Evolutionary conservation across 30 jellyfish, hydroid and myxozoan genomes (phyloP).

Genomic region (Hydractinia symbiolongicarpus): DNA sequence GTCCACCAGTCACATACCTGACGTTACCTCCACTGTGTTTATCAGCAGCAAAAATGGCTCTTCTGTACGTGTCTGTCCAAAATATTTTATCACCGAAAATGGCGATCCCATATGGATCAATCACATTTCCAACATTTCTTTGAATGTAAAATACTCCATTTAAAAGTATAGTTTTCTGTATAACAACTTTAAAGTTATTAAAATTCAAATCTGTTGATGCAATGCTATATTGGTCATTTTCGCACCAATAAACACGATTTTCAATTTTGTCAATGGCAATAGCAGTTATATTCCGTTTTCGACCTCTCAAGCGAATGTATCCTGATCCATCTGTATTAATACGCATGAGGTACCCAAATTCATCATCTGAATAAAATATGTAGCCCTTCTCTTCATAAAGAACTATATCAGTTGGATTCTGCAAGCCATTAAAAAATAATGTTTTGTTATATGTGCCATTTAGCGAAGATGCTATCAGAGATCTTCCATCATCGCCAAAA

Average conservation of each 20-base stretch:
- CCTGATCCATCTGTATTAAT: slow-evolving; percentile 19
- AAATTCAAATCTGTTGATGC: slow-evolving; percentile 53
- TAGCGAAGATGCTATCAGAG: slow-evolving; percentile 9
- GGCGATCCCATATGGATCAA: slow-evolving; percentile 23
- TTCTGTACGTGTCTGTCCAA: slow-evolving; percentile 32
- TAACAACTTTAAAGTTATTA: slow-evolving; percentile 34
- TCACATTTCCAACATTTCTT: slow-evolving; percentile 12
- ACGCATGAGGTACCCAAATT: neutral
- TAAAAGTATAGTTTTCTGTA: slow-evolving; percentile 23
- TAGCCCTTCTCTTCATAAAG: slow-evolving; percentile 66
- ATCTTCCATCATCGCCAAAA: neutral
- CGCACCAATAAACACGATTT: slow-evolving; percentile 81
- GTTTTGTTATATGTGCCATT: neutral
- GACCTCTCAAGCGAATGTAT: neutral
- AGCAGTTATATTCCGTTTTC: slow-evolving; percentile 34
- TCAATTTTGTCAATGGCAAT: slow-evolving; percentile 60
- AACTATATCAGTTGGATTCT: slow-evolving; percentile 53
- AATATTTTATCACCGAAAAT: slow-evolving; percentile 16
- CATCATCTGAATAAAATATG: neutral
- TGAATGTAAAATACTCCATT: neutral
- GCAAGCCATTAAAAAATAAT: slow-evolving; percentile 19
- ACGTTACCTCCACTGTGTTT: slow-evolving; percentile 35
- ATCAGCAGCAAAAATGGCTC: slow-evolving; percentile 37
- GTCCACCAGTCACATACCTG: slow-evolving; percentile 45
- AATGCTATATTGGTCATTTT: slow-evolving; percentile 43